These are phyloP conservation scores for Neopipo cinnamomea DNA, from an alignment of 2,113 vertebrate species.

Conservation along the genomic window DNA sequence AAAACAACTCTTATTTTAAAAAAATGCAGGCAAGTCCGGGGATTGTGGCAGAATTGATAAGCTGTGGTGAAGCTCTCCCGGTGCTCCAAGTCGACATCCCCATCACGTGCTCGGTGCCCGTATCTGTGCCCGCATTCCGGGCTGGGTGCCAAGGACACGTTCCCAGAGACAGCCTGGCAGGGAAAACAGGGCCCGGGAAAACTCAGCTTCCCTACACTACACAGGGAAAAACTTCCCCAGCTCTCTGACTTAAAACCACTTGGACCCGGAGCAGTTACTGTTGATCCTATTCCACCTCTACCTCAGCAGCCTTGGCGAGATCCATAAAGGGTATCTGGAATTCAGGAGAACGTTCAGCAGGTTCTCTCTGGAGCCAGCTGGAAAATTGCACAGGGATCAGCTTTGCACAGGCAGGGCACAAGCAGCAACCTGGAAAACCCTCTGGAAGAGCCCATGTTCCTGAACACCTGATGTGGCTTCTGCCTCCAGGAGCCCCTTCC, in stretches of 20 bases:
- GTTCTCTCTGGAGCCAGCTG: background rate
- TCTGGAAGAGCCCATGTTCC: background rate
- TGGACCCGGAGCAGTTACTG: fast-evolving
- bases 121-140: background rate
- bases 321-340: background rate
- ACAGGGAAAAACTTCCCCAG: background rate
- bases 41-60: background rate
- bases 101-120: background rate
- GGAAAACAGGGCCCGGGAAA: background rate
- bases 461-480: background rate
- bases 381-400: no score
- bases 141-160: background rate
- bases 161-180: background rate
- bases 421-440: background rate
- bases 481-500: background rate
- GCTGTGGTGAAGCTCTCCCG: fast-evolving
- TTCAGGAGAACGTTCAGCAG: background rate
- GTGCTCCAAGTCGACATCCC: background rate
- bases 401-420: background rate
- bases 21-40: fast-evolving
- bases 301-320: background rate
- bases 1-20: fast-evolving
- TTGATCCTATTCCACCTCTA: fast-evolving
- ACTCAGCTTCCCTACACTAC: background rate
- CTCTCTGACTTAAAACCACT: background rate